Evolutionary conservation across 1,140 invertebrate species (phyloP).

Genomic region (Scaptomyza montana): DNA sequence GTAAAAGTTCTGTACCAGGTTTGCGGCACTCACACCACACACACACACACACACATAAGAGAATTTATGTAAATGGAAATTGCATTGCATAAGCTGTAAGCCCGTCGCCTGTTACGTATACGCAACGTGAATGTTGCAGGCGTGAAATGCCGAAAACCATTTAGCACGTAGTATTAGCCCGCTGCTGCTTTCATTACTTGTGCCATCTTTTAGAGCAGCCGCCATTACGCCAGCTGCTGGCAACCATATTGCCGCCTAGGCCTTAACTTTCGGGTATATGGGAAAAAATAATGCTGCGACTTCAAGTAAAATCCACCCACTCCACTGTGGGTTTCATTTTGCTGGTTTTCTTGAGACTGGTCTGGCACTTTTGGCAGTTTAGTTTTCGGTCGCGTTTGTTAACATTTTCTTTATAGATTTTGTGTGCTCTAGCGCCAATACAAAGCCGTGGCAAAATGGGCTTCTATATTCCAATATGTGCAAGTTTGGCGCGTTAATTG

Average conservation of each 20-base stretch:
- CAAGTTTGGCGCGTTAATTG: slow-evolving; percentile 32
- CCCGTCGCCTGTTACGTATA: slow-evolving; percentile 53
- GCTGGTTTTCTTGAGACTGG: not conserved
- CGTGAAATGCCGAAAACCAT: slow-evolving; percentile 57
- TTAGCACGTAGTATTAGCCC: slow-evolving; percentile 78
- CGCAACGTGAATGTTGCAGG: slow-evolving; percentile 56
- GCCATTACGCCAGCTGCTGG: slow-evolving; percentile 61
- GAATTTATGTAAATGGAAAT: slow-evolving; percentile 81
- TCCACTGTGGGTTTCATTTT: not conserved
- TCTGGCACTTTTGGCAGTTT: slow-evolving; percentile 16
- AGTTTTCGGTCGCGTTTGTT: slow-evolving; percentile 38
- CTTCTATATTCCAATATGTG: slow-evolving; percentile 23
- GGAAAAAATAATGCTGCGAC: not conserved
- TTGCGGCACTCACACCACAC: slow-evolving; percentile 33
- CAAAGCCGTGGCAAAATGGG: slow-evolving; percentile 44
- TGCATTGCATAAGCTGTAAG: slow-evolving; percentile 72
- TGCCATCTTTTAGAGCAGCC: slow-evolving; percentile 55
- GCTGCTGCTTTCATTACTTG: slow-evolving; percentile 66
- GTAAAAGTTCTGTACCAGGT: slow-evolving; percentile 53
- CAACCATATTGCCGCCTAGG: slow-evolving; percentile 52
- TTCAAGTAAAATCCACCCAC: too few species aligned
- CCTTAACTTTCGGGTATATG: slow-evolving; percentile 18
- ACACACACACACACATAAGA: slow-evolving; percentile 28
- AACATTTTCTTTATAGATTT: slow-evolving; percentile 74
- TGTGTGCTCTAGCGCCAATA: slow-evolving; percentile 39